Base-by-base conservation (phyloP, 2,888 invertebrate genomes). In the Auanema freiburgensis region DNA sequence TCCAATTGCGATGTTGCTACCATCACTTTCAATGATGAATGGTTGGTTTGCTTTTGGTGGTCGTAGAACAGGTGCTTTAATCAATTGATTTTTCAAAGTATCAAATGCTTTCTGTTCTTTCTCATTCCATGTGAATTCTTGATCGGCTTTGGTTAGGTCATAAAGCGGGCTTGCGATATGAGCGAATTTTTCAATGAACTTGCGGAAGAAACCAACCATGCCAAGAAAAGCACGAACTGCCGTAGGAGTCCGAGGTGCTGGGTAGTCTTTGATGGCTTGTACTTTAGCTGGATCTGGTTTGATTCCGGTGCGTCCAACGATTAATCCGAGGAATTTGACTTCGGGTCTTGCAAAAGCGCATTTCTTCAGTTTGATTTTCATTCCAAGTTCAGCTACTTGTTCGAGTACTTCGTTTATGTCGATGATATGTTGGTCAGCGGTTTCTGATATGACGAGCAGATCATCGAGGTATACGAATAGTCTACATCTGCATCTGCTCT, bases 401-500 rank as follows among this genome's bases (percentile, higher is more conserved):
- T n/a, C 33, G 4, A 55, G 40, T 14, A 55, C 21, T 55, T 55
- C 56, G 40, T 55, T 33, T 2, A 55, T 25, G 40, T 55, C 56
- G 4, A 18, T 33, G 40, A 55, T n/a, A 12, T 41, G 21, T 55
- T 40, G n/a, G 43, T 40, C 56, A 14, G 33, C 40, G 12, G 43
- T 41, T 55, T 55, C 25, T 23, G 23, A 24, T n/a, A 52, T 52
- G 2, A 52, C 52, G 5, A 52, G 25, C 6, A 76, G 42, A 49
- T 75, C 75, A 49, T 75, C 75, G 14, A 75, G 25, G 49, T 75
- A 75, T 2, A 60, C 40, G 43, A 66, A 64, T 14, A 65, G n/a
- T 25, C 18, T 43, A 3, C 52, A 53, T 18, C 42, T 51, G 10
- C 49, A 43, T n/a, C 10, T 21, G 25, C 18, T n/a, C 11, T 55